Evolutionary conservation across 2,888 invertebrate genomes (phyloP).

Genomic region (Hypercompe scribonia): DNA sequence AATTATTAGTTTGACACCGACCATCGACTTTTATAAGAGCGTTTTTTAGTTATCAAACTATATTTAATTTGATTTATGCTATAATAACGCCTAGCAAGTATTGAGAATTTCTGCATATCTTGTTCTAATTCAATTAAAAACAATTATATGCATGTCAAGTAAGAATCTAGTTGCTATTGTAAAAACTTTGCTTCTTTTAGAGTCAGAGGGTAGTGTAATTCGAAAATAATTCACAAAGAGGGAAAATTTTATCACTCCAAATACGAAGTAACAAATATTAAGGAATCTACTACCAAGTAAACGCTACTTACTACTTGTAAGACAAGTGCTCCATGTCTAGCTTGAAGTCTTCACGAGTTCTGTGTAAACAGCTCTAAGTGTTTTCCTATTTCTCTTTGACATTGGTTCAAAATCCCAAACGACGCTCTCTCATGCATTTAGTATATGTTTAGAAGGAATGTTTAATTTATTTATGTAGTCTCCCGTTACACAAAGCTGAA

Average conservation of each 20-base stretch:
- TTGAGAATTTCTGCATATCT: too few relatives aligned
- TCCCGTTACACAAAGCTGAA: conserved; percentile 71
- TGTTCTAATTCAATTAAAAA: too few relatives aligned
- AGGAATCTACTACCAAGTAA: background rate
- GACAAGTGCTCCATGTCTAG: conserved; percentile 38
- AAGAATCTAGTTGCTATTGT: too few relatives aligned
- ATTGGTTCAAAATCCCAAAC: conserved; percentile 56
- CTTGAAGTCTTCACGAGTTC: conserved; percentile 50
- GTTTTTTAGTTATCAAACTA: too few relatives aligned
- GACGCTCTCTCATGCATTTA: conserved; percentile 54
- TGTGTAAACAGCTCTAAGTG: conserved; percentile 61
- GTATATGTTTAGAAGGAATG: conserved; percentile 61
- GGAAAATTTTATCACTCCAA: background rate
- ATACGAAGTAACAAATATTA: background rate
- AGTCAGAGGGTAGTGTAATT: too few relatives aligned
- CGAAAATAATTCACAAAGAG: too few relatives aligned
- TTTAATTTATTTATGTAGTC: conserved; percentile 72
- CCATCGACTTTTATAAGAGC: too few relatives aligned
- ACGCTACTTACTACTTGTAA: conserved; percentile 25
- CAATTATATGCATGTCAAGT: too few relatives aligned
- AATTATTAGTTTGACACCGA: too few relatives aligned
- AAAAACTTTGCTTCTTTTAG: too few relatives aligned
- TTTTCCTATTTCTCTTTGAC: conserved; percentile 65
- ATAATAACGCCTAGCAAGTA: too few relatives aligned
- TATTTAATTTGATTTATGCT: too few relatives aligned